A percentile compares a stretch with the other conserved stretches of the same genome.
Conservation (phyloP, 1,140 invertebrate genomes). For the Arctopsyche grandis region DNA sequence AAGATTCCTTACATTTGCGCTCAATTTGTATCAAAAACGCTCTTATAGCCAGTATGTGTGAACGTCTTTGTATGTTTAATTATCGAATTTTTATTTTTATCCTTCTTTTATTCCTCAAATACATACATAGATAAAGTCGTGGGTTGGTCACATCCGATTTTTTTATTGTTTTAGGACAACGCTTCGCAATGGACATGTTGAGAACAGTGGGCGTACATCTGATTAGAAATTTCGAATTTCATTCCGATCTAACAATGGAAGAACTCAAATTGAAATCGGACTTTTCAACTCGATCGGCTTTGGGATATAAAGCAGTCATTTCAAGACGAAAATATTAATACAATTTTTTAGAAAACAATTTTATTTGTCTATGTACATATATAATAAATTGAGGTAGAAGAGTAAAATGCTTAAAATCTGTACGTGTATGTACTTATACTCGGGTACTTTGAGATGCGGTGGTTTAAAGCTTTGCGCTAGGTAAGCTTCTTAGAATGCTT, state of each 20-base stretch:
- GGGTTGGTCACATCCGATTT: no score
- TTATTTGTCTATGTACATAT: neutral
- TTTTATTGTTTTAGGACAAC: neutral
- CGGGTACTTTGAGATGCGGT: no score
- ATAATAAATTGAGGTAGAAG: no score
- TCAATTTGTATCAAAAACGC: no score
- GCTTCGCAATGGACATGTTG: neutral
- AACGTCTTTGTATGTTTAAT: no score
- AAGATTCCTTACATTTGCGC: no score
- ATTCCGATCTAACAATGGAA: conserved; percentile 4
- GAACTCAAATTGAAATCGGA: neutral
- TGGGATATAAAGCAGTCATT: neutral
- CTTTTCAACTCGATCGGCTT: neutral
- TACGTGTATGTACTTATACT: no score
- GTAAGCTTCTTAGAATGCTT: conserved; percentile 17
- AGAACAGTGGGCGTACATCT: neutral
- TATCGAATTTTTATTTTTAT: neutral
- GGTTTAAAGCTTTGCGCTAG: neutral
- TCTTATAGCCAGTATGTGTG: no score
- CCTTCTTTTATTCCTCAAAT: no score
- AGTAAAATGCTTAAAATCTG: no score
- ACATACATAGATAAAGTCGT: neutral
- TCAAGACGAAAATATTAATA: neutral
- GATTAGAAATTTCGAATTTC: conserved; percentile 16
- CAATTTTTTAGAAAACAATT: neutral